A percentile compares a stretch with the other conserved stretches of the same genome.
These are phyloP conservation scores for Tholera decimalis DNA, from an alignment of 2,888 invertebrate species.

Conservation along the genomic window DNA sequence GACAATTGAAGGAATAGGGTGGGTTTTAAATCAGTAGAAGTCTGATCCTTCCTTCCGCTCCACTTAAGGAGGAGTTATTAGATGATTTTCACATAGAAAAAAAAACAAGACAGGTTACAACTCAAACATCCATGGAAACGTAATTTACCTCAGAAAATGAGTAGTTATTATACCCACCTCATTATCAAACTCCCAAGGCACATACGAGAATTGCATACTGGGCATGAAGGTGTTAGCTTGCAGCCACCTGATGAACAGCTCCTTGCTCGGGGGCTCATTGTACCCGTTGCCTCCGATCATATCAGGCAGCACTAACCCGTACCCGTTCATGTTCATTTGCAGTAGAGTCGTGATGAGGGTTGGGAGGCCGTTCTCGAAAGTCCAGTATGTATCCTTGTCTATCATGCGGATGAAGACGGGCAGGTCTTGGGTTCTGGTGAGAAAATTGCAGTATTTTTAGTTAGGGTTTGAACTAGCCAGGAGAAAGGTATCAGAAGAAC, in stretches of 20 bases:
- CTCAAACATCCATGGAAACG: too few relatives aligned
- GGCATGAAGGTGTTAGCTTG: constrained; percentile 95
- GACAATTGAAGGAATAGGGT: too few relatives aligned
- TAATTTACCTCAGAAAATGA: background rate
- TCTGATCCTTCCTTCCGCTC: too few relatives aligned
- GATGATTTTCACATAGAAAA: too few relatives aligned
- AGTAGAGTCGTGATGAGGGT: constrained; percentile 94
- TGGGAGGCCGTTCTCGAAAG: constrained; percentile 93
- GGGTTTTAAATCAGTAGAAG: too few relatives aligned
- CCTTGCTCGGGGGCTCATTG: constrained; percentile 88
- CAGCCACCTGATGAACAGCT: constrained; percentile 94
- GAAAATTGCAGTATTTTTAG: background rate
- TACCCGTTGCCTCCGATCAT: constrained; percentile 94
- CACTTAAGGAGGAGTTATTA: too few relatives aligned
- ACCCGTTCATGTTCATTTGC: constrained; percentile 92
- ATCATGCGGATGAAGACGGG: constrained; percentile 94
- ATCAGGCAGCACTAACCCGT: constrained; percentile 94
- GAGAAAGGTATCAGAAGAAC: too few relatives aligned
- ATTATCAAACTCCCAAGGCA: constrained; percentile 94
- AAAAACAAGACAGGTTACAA: too few relatives aligned
- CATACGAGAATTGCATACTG: constrained; percentile 94
- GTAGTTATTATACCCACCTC: constrained; percentile 75
- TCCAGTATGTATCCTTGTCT: constrained; percentile 94
- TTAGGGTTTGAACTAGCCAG: background rate
- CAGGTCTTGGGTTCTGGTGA: constrained; percentile 92